phyloP scores from a whole-genome alignment of 2,888 invertebrate species.

The Idaea aversata region DNA sequence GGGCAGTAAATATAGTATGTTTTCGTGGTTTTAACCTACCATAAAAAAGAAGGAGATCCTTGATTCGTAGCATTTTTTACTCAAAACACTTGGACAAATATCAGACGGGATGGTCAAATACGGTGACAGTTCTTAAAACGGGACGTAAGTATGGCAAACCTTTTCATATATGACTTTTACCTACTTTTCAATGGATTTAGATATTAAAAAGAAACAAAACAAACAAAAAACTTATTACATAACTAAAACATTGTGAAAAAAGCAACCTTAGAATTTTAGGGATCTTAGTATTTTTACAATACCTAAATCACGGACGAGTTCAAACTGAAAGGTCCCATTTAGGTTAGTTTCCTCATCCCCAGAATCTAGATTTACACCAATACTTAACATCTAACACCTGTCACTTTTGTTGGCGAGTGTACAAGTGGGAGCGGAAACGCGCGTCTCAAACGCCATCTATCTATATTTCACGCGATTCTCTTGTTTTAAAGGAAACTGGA shows the following conservation, averaged over 20 bases:
- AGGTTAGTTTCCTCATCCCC: conserved; percentile 12
- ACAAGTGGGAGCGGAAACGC: conserved; percentile 59
- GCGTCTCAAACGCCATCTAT: conserved; percentile 73
- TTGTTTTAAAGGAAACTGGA: conserved; percentile 73
- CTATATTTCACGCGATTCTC: conserved; percentile 63
- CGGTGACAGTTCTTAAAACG: too few species aligned
- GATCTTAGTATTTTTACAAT: not conserved
- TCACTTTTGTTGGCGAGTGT: conserved; percentile 36
- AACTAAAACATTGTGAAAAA: not conserved
- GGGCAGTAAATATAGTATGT: too few species aligned
- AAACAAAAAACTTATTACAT: too few species aligned
- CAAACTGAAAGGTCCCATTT: not conserved
- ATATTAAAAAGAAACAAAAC: too few species aligned
- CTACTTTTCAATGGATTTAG: too few species aligned
- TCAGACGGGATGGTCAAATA: too few species aligned
- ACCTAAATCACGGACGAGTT: not conserved
- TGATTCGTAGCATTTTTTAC: too few species aligned
- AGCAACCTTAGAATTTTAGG: not conserved
- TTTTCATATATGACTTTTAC: too few species aligned
- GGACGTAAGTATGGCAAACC: too few species aligned
- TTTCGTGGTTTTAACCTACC: too few species aligned
- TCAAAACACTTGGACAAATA: too few species aligned
- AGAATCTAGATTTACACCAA: conserved; percentile 25
- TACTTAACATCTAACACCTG: conserved; percentile 24
- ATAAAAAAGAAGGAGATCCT: too few species aligned